Evolutionary conservation across 2,113 vertebrate species (phyloP), one percentile per base, ranked within the genome.

Genomic region (Amblyornis subalaris): DNA sequence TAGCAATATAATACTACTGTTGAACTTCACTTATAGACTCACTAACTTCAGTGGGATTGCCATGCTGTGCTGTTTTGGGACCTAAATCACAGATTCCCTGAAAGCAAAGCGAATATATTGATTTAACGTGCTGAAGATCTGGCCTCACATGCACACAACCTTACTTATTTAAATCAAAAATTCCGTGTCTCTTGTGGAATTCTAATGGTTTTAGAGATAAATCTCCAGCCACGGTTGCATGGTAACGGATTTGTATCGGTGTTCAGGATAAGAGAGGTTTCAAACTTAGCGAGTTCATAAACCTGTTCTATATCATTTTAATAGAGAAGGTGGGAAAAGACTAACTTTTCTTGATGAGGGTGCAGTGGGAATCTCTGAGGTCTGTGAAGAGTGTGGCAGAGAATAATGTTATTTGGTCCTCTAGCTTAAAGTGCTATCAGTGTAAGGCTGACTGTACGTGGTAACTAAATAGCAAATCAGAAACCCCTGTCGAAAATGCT

Each of bases 401-500:
- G 31, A 77, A 79, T 40, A 90, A 38, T 79, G 67, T 85, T 74
- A 93, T 89, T 89, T 95, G 35, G 42, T 89, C 42, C 38, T 76
- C 23, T 58, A 76, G 69, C 94, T 96, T 82, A 85, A 96, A 61
- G 70, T 62, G 64, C 85, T 92, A 62, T 40, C 83, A 69, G 33
- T 23, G 53, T 74, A 78, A 95, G 51, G 48, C 53, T 87, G 89
- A 58, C n/a, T 73, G n/a, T 51, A 36, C 23, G 50, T 21, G 64
- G 33, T 76, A 88, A 89, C 72, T 96, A 72, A 90, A 95, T 65
- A 83, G 60, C 84, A 97, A 95, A 93, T 88, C 80, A 81, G 83
- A 96, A 91, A 82, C 21, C 29, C 40, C 90, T 89, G 88, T 97
- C 79, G 88, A 94, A 97, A 95, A 89, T 90, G 33, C 17, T 55